phyloP scores from a whole-genome alignment of 1,140 invertebrate genomes.

The Lithobius niger region DNA sequence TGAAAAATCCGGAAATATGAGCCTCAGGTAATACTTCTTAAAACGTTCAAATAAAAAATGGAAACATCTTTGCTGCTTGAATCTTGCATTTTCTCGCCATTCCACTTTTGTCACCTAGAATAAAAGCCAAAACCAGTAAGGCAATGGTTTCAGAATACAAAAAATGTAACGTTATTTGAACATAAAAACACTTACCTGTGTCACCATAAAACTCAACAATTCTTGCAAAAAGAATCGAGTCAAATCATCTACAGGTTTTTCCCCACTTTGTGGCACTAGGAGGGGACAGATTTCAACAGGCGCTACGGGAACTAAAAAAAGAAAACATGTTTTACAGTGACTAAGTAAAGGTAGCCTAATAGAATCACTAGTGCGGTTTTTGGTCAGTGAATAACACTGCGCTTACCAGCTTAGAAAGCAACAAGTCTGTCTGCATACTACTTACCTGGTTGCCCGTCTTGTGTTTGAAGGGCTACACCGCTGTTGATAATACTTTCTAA shows the following conservation, averaged over 20 bases:
- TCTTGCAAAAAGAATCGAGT: conserved; percentile 77
- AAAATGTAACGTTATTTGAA: too few relatives aligned
- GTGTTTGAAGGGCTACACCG: too few relatives aligned
- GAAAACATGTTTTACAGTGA: too few relatives aligned
- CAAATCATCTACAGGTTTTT: conserved; percentile 75
- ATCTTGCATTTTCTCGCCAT: conserved; percentile 69
- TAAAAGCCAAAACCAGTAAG: conserved; percentile 12
- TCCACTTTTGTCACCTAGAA: conserved; percentile 66
- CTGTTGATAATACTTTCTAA: background rate
- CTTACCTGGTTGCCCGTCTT: too few relatives aligned
- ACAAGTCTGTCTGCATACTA: too few relatives aligned
- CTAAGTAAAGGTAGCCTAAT: too few relatives aligned
- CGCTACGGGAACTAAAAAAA: conserved; percentile 47
- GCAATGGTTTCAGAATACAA: conserved; percentile 9
- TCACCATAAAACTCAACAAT: conserved; percentile 79
- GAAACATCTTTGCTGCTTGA: conserved; percentile 61
- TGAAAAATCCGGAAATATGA: conserved; percentile 82
- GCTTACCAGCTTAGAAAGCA: too few relatives aligned
- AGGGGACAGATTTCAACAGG: conserved; percentile 67
- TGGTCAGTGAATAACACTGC: too few relatives aligned
- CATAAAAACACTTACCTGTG: conserved; percentile 48
- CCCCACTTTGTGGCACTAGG: conserved; percentile 65
- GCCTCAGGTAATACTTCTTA: conserved; percentile 74
- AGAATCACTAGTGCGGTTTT: too few relatives aligned
- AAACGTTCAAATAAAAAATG: conserved; percentile 85